Percentiles rank a stretch among this genome's conserved stretches.
phyloP scores from a whole-genome alignment of 2,113 vertebrate species.

The Triplophysa dalaica region DNA sequence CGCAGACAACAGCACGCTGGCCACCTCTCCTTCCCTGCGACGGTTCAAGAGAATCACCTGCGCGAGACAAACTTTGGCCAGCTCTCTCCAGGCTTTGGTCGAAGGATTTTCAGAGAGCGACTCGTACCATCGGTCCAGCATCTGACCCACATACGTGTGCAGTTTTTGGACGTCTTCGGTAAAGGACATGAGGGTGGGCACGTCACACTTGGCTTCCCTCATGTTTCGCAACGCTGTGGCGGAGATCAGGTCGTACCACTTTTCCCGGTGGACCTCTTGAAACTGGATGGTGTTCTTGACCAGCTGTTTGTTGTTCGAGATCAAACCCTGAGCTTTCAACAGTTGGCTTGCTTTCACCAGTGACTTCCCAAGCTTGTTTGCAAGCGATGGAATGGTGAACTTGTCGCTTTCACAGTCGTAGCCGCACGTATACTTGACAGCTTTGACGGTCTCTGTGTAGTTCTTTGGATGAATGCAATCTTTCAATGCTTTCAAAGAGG shows the following conservation, averaged over 20 bases:
- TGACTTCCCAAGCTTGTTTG: constrained; percentile 54
- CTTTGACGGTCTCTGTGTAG: constrained; percentile 52
- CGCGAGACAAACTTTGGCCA: constrained; percentile 29
- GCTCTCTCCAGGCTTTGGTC: constrained; percentile 14
- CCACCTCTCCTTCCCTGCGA: constrained; percentile 43
- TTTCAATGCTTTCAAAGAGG: constrained; percentile 46
- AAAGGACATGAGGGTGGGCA: constrained; percentile 33
- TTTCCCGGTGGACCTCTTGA: constrained; percentile 40
- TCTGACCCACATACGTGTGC: constrained; percentile 35
- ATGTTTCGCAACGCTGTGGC: constrained; percentile 51
- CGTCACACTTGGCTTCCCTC: constrained; percentile 43
- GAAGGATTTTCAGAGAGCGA: constrained; percentile 9
- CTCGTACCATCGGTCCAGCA: constrained; percentile 15
- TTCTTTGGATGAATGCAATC: constrained; percentile 52
- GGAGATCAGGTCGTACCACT: constrained; percentile 54
- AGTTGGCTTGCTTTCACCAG: constrained; percentile 55
- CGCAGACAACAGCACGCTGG: constrained; percentile 39
- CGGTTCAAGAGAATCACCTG: constrained; percentile 47
- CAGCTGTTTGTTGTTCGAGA: constrained; percentile 44
- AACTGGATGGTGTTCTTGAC: constrained; percentile 50
- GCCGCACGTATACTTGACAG: constrained; percentile 49
- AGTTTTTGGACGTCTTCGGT: constrained; percentile 47
- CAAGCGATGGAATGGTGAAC: constrained; percentile 54
- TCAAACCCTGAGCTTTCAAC: constrained; percentile 53
- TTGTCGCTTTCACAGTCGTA: constrained; percentile 45